Percentiles rank a stretch among this genome's conserved stretches.
These are phyloP conservation scores for Polypedilum pembai DNA, from an alignment of 1,140 invertebrate species.

Conservation along the genomic window DNA sequence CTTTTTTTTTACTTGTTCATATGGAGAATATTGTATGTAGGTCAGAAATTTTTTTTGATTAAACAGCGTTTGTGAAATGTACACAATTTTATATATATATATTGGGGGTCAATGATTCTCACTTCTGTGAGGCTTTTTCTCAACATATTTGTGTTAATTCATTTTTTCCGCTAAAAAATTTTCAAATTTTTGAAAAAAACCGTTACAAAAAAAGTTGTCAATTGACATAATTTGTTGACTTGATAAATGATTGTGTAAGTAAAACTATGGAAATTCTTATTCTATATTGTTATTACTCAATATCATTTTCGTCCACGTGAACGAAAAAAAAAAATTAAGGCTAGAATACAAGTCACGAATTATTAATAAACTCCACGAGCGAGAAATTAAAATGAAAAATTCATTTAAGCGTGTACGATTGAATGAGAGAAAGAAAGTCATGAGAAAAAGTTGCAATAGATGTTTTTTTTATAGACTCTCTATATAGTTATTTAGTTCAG, in stretches of 20 bases:
- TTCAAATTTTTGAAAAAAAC: too few relatives aligned
- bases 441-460: not conserved
- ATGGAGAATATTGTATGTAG: slow-evolving; percentile 11
- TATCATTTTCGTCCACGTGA: not conserved
- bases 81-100: too few relatives aligned
- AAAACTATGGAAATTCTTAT: not conserved
- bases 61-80: not conserved
- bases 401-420: too few relatives aligned
- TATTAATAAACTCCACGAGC: slow-evolving; percentile 24
- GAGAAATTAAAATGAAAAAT: not conserved
- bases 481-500: not conserved
- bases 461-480: not conserved
- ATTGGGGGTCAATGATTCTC: too few relatives aligned
- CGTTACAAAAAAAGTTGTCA: too few relatives aligned
- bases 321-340: not conserved
- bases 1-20: not conserved
- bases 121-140: too few relatives aligned
- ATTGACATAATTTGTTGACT: too few relatives aligned
- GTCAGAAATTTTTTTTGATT: slow-evolving; percentile 15
- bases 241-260: too few relatives aligned
- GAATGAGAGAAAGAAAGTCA: too few relatives aligned
- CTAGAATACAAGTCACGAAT: slow-evolving; percentile 13
- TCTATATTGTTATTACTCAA: slow-evolving; percentile 6
- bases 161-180: too few relatives aligned
- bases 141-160: too few relatives aligned